Percentiles rank a stretch among this genome's conserved stretches.
These are phyloP conservation scores for Malurus leucopterus DNA, from an alignment of 2,797 vertebrate genomes.

Conservation along the genomic window DNA sequence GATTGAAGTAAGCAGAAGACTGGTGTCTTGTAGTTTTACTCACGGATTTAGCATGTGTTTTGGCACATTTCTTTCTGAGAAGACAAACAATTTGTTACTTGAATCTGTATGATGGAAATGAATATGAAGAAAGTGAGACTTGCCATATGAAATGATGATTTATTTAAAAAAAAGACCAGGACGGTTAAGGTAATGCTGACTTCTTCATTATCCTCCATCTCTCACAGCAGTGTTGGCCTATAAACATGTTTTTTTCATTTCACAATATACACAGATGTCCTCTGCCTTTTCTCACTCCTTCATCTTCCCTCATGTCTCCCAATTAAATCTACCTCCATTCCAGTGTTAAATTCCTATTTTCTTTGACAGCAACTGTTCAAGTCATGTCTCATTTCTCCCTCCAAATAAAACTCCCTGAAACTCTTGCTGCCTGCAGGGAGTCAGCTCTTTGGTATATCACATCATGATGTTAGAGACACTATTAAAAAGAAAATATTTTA, in stretches of 20 bases:
- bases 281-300: not conserved
- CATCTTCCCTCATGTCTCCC: not conserved
- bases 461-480: not conserved
- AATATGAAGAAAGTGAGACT: not conserved
- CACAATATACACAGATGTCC: not conserved
- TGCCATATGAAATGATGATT: not conserved
- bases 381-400: not conserved
- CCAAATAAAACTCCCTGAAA: not conserved
- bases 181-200: not conserved
- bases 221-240: not conserved
- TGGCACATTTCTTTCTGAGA: not conserved
- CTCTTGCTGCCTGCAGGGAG: not conserved
- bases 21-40: not conserved
- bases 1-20: not conserved
- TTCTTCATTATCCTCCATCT: not conserved
- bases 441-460: not conserved
- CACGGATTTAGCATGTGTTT: not conserved
- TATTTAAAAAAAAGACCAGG: not conserved
- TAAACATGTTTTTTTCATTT: not conserved
- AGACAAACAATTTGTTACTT: not conserved
- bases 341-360: not conserved
- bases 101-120: not conserved
- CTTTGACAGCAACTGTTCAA: not conserved
- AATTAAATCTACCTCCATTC: not conserved
- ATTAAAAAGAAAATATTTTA: not conserved